These are phyloP conservation scores for Molothrus ater DNA, from an alignment of 2,797 vertebrate genomes.

Conservation along the genomic window DNA sequence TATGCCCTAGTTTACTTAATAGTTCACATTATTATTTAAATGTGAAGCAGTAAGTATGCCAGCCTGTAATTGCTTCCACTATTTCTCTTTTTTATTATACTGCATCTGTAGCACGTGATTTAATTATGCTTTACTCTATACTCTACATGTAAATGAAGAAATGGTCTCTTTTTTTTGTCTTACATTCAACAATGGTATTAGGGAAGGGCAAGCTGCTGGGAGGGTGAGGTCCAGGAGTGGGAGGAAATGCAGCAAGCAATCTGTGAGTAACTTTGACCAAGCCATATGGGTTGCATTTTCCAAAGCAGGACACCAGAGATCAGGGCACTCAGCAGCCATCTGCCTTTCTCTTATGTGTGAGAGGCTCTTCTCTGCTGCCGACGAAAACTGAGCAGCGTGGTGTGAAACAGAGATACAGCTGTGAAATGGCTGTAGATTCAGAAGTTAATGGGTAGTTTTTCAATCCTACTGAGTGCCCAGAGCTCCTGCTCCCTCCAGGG, in stretches of 20 bases:
- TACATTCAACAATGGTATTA: neutral
- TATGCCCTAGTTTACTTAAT: constrained; percentile 72
- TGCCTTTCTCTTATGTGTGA: neutral
- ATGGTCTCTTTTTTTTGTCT: neutral
- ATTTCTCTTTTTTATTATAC: constrained; percentile 62
- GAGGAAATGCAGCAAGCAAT: neutral
- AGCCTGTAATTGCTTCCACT: constrained; percentile 65
- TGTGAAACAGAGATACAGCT: constrained; percentile 15
- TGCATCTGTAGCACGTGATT: constrained; percentile 50
- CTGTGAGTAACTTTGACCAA: neutral
- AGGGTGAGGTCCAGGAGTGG: neutral
- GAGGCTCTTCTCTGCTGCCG: neutral
- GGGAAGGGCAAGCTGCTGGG: neutral
- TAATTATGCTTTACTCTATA: constrained; percentile 64
- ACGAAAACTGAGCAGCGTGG: neutral
- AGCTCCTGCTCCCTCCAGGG: neutral
- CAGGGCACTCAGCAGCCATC: neutral
- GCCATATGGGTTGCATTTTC: neutral
- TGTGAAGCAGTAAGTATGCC: constrained; percentile 63
- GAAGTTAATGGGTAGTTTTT: constrained; percentile 40
- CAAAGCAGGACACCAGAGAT: neutral
- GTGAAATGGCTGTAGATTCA: constrained; percentile 19
- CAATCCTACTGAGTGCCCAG: neutral
- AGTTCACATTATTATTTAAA: constrained; percentile 74
- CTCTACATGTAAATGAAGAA: constrained; percentile 56